A percentile compares a stretch with the other conserved stretches of the same genome.
Evolutionary conservation across 35 echinoderm and acorn worm species (phyloP).

Genomic region (Heliocidaris tuberculata): DNA sequence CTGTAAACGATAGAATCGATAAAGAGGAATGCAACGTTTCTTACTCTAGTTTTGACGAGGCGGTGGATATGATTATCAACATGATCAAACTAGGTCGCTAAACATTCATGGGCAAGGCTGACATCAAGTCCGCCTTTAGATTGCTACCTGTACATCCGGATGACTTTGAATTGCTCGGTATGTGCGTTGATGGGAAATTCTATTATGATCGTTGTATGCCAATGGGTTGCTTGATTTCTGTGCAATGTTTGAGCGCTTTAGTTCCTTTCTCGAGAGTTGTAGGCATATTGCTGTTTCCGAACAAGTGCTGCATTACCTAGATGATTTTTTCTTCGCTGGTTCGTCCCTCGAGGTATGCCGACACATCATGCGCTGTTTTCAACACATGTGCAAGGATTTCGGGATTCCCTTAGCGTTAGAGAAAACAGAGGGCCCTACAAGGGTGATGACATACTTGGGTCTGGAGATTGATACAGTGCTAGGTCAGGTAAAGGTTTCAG

Average conservation of each 20-base stretch:
- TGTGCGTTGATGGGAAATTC: no score
- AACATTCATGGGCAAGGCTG: no score
- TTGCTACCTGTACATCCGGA: no score
- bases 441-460: neutral
- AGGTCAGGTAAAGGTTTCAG: no score
- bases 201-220: no score
- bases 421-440: neutral
- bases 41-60: no score
- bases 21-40: neutral
- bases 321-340: neutral
- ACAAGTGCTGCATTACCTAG: neutral
- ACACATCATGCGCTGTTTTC: neutral
- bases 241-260: neutral
- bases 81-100: no score
- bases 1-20: conserved; percentile 53
- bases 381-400: neutral
- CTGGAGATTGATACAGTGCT: neutral
- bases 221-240: neutral
- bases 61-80: no score
- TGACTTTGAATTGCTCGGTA: conserved; percentile 24
- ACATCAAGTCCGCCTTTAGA: no score
- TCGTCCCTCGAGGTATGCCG: neutral
- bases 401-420: neutral
- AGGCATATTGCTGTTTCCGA: neutral
- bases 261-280: neutral